phyloP scores from a whole-genome alignment of 30 jellyfish, hydroid and myxozoan species.

The Aurelia sp. region DNA sequence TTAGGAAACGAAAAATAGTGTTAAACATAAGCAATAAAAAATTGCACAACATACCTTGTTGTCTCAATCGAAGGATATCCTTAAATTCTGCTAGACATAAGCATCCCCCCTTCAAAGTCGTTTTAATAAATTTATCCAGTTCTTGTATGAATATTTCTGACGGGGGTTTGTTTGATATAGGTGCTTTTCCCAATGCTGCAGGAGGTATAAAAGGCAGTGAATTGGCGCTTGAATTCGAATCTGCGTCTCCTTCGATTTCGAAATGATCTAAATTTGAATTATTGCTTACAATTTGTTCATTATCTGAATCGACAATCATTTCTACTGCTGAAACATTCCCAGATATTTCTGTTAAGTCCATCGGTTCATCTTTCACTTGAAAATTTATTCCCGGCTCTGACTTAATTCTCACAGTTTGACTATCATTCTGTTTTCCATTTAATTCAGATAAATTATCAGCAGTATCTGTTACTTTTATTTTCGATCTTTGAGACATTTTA shows the following conservation, averaged over 20 bases:
- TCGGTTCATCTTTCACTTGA: constrained; percentile 58
- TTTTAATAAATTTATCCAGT: constrained; percentile 72
- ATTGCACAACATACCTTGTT: background rate
- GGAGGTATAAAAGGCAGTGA: constrained; percentile 76
- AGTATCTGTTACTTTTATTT: background rate
- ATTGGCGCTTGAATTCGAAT: constrained; percentile 41
- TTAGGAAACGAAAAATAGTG: too few species aligned
- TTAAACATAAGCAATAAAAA: too few species aligned
- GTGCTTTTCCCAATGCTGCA: constrained; percentile 69
- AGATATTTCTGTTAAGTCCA: constrained; percentile 34
- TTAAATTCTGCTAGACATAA: constrained; percentile 82
- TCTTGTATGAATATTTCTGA: constrained; percentile 87
- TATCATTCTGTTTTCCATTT: background rate
- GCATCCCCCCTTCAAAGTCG: constrained; percentile 76
- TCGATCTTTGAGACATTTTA: too few species aligned
- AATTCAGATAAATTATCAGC: background rate
- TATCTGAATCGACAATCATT: constrained; percentile 38
- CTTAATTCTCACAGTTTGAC: constrained; percentile 20
- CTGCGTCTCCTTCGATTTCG: constrained; percentile 8
- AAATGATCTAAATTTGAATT: background rate
- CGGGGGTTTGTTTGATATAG: constrained; percentile 75
- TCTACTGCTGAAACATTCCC: constrained; percentile 25
- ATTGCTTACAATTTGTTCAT: constrained; percentile 10
- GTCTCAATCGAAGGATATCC: constrained; percentile 76
- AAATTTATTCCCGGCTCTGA: constrained; percentile 21